Evolutionary conservation across 2,113 vertebrate species (phyloP).

Genomic region (Malurus elegans): DNA sequence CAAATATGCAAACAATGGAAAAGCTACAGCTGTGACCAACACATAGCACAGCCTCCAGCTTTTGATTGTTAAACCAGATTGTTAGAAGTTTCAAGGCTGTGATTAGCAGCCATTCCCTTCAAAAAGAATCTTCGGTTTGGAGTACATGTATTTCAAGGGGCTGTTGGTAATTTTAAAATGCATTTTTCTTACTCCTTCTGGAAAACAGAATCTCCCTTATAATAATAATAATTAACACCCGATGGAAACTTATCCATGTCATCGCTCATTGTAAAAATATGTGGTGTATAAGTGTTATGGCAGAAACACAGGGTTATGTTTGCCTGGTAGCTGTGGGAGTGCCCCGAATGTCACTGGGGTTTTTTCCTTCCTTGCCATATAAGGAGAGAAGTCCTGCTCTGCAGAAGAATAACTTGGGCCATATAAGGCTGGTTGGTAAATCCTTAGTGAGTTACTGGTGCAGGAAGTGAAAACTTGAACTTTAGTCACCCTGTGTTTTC

Average conservation of each 20-base stretch:
- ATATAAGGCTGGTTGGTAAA: constrained; percentile 59
- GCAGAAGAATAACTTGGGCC: constrained; percentile 24
- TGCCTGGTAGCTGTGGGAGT: constrained; percentile 64
- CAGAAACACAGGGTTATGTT: constrained; percentile 21
- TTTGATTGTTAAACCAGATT: constrained; percentile 6
- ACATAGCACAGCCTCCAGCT: background rate
- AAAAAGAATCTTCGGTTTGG: background rate
- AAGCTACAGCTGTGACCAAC: background rate
- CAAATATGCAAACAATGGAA: background rate
- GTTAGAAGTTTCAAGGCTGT: background rate
- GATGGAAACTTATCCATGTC: background rate
- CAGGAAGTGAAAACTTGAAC: constrained; percentile 66
- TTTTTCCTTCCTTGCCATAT: constrained; percentile 77
- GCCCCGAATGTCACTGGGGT: constrained; percentile 57
- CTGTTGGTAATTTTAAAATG: background rate
- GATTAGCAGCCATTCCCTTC: background rate
- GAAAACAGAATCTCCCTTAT: background rate
- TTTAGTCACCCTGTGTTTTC: constrained; percentile 34
- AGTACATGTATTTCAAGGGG: background rate
- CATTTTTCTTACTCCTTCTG: background rate
- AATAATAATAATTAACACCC: background rate
- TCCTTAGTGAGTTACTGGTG: background rate
- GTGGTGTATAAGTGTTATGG: constrained; percentile 1
- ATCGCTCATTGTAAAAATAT: constrained; percentile 21
- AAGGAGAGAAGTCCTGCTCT: constrained; percentile 76